Base-by-base conservation (phyloP, 1,140 invertebrate genomes). In the Parapsyche elsis region DNA sequence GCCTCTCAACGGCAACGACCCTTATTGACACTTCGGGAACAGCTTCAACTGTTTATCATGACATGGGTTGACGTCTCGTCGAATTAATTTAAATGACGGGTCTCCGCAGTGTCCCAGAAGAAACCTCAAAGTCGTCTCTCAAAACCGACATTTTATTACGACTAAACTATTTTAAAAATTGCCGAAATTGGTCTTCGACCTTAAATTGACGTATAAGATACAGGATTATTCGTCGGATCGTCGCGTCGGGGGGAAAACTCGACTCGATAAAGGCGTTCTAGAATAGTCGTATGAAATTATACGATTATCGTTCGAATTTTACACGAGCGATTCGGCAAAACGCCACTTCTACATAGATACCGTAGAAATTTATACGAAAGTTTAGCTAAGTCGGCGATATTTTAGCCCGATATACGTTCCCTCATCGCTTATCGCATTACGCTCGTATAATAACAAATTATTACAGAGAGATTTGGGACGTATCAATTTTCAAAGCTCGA, bases 81-180 rank as follows among this genome's bases (percentile, higher is more conserved):
- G 64, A 67, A 67, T 67, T 67, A 67, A 67, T 67, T 67, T 67
- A 67, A 67, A 67, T 67, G 64, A 67, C 64, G 23, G 64, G 21
- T 67, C 64, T 5, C 7, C 21, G 23, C 12, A 12, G 2, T 30
- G 64, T 26, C 24, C 24, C 23, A 23, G 26, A 67, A 67, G 64
- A 67, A 67, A 12, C 24, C 64, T 67, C 9, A 23, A 67, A 24
- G 1, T 23, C 26, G 64, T 67, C 30, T 38, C 30, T 7, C 30
- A 38, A 1, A 38, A 38, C 30, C 1, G 30, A 38, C 7, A 38
- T 38, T 4, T 38, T 38, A 38, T 67, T 67, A 24, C 23, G 24
- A 24, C n/a, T n/a, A n/a, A 26, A 67, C 64, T 67, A 24, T 24
- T 0, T 67, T 26, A 26, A 67, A 38, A 38, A 38, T 38, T 38